Conservation (phyloP, 2,113 vertebrate genomes). For the Seriola dumerili region DNA sequence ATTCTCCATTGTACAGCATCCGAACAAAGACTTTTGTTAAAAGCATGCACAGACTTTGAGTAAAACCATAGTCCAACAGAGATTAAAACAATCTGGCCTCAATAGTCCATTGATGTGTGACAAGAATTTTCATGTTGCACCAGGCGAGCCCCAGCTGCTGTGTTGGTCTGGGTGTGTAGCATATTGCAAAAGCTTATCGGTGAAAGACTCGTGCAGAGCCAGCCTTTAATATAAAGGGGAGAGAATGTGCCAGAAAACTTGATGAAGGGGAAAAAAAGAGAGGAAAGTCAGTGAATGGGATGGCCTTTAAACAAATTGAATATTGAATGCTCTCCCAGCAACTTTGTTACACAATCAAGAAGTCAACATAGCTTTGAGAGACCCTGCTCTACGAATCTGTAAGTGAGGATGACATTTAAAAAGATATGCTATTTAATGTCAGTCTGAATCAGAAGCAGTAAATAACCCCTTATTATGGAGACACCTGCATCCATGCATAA, state of each 20-base stretch:
- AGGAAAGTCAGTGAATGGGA: slow-evolving; percentile 15
- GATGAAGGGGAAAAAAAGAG: not conserved
- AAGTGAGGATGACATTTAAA: not conserved
- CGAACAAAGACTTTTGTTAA: slow-evolving; percentile 3
- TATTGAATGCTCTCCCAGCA: not conserved
- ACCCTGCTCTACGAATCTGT: not conserved
- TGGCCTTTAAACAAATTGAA: slow-evolving; percentile 22
- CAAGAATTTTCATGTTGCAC: slow-evolving; percentile 35
- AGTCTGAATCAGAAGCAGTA: not conserved
- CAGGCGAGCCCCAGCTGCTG: not conserved
- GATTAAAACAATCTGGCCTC: not conserved
- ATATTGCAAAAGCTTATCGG: slow-evolving; percentile 34
- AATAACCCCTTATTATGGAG: slow-evolving; percentile 27
- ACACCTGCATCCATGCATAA: slow-evolving; percentile 5
- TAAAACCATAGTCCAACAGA: slow-evolving; percentile 6
- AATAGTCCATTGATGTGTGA: slow-evolving; percentile 39
- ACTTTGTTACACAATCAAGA: not conserved
- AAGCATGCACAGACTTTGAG: not conserved
- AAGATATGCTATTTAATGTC: not conserved
- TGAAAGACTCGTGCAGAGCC: slow-evolving; percentile 24
- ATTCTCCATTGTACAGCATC: not conserved
- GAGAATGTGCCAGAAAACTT: slow-evolving; percentile 5
- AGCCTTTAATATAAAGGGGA: slow-evolving; percentile 8
- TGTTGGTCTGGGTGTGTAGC: not conserved
- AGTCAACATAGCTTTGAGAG: not conserved